Evolutionary conservation across 1,140 invertebrate genomes (phyloP).

Genomic region (Sarcophaga bullata): DNA sequence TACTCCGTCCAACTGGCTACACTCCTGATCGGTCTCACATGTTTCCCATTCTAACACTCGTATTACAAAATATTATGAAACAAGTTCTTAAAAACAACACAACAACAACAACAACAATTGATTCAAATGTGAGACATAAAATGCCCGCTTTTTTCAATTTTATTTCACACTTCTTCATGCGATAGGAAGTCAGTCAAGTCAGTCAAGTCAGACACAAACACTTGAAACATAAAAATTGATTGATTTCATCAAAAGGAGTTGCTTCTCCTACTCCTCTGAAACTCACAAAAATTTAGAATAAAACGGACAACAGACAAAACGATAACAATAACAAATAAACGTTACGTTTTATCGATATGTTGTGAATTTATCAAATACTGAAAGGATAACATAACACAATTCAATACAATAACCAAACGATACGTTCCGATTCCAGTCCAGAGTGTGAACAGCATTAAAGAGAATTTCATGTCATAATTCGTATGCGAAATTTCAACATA

Average conservation of each 20-base stretch:
- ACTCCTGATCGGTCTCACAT: neutral
- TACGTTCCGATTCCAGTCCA: neutral
- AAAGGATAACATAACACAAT: neutral
- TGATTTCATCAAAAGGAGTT: neutral
- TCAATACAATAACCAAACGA: neutral
- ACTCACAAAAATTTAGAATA: neutral
- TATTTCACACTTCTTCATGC: neutral
- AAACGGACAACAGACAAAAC: neutral
- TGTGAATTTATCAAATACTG: neutral
- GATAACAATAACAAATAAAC: neutral
- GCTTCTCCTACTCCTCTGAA: too few species aligned
- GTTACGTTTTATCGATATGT: neutral
- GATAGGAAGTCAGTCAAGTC: slow-evolving; percentile 3
- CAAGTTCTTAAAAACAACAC: neutral
- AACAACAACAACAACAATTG: neutral
- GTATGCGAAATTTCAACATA: too few species aligned
- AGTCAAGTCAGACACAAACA: slow-evolving; percentile 1
- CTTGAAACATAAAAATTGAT: slow-evolving; percentile 10
- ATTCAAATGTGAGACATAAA: neutral
- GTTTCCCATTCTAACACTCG: neutral
- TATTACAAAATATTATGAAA: too few species aligned
- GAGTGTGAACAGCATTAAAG: too few species aligned
- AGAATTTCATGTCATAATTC: too few species aligned
- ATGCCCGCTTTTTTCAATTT: neutral
- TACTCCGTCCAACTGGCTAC: neutral